A percentile compares a stretch with the other conserved stretches of the same genome.
Conservation (phyloP, 2,797 vertebrate species). For the Sphaeramia orbicularis region DNA sequence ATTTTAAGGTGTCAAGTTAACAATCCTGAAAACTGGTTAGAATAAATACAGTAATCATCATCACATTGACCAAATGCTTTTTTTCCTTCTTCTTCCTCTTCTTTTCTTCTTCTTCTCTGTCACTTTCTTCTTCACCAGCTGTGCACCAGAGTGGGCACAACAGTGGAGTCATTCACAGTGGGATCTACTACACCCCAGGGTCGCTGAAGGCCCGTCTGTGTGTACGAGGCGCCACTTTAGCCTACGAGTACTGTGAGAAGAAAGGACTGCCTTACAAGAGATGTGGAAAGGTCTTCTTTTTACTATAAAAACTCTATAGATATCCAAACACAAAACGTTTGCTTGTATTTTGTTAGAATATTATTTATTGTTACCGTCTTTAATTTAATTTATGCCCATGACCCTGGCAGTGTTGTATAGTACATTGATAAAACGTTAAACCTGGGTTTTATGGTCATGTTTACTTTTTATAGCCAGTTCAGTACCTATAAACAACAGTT, state of each 20-base stretch:
- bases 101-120: neutral
- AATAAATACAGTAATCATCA: too few relatives aligned
- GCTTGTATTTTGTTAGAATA: too few relatives aligned
- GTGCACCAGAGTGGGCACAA: constrained; percentile 95
- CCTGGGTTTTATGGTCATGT: too few relatives aligned
- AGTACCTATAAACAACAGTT: too few relatives aligned
- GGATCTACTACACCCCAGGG: constrained; percentile 96
- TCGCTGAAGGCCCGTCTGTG: constrained; percentile 96
- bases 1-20: neutral
- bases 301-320: too few relatives aligned
- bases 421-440: too few relatives aligned
- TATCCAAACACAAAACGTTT: too few relatives aligned
- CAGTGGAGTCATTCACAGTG: constrained; percentile 98
- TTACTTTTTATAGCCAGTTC: too few relatives aligned
- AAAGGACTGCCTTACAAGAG: constrained; percentile 92
- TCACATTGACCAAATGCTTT: neutral
- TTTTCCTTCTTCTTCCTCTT: neutral
- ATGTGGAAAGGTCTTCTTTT: constrained; percentile 91
- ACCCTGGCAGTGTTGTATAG: too few relatives aligned
- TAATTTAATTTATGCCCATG: too few relatives aligned
- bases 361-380: too few relatives aligned
- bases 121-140: constrained; percentile 75
- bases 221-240: constrained; percentile 90
- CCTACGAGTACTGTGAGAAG: constrained; percentile 94
- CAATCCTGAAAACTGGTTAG: too few relatives aligned